Evolutionary conservation across 2,797 vertebrate species (phyloP).

Genomic region (Pseudochirops corinnae): DNA sequence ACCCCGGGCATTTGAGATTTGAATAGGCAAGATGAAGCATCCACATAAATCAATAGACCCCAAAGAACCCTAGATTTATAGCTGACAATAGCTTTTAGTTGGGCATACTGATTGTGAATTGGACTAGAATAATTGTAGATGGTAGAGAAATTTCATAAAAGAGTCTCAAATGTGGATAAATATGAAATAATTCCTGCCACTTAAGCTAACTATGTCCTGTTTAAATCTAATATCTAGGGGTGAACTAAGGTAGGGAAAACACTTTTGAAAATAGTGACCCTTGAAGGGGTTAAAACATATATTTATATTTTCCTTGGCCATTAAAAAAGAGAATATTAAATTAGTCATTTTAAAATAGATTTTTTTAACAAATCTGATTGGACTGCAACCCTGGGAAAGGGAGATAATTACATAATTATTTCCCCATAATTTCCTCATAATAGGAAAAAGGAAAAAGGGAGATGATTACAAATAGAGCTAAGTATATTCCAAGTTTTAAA

Average conservation of each 20-base stretch:
- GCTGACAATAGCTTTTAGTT: conserved; percentile 52
- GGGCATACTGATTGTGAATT: neutral
- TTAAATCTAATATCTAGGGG: neutral
- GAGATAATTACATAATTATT: too few species aligned
- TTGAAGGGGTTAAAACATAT: neutral
- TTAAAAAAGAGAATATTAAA: neutral
- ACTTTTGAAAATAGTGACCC: neutral
- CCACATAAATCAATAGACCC: conserved; percentile 61
- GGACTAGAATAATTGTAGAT: neutral
- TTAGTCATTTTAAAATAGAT: neutral
- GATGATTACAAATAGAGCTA: neutral
- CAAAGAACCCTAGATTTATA: conserved; percentile 29
- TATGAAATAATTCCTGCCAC: neutral
- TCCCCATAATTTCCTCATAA: neutral
- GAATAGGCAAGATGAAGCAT: conserved; percentile 52
- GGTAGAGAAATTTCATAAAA: neutral
- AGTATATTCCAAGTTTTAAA: neutral
- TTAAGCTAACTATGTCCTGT: neutral
- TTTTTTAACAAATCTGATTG: neutral
- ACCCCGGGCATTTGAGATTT: conserved; percentile 49
- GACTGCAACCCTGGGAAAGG: neutral
- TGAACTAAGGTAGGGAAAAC: neutral
- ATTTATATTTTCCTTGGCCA: neutral
- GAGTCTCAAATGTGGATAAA: neutral
- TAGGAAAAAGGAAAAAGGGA: neutral